phyloP scores from a whole-genome alignment of 2,888 invertebrate species.

The Aradus depressus region DNA sequence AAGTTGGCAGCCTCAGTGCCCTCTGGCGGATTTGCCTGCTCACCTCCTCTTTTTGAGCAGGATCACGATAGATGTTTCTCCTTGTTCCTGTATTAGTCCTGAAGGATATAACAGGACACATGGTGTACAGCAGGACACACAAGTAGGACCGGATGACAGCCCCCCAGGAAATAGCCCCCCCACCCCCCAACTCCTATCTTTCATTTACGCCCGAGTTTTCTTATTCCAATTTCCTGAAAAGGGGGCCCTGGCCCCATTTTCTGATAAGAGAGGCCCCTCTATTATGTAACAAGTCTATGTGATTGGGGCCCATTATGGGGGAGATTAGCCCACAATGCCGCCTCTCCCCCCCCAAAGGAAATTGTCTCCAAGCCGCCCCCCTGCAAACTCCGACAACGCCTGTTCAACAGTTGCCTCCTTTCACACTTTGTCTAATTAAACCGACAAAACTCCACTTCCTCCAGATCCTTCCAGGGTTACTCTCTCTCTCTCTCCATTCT shows the following conservation, averaged over 20 bases:
- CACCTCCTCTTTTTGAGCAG: no score
- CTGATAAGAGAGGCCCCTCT: slow-evolving; percentile 31
- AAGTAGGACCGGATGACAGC: no score
- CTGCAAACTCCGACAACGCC: not conserved
- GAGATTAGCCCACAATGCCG: slow-evolving; percentile 4
- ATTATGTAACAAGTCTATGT: slow-evolving; percentile 31
- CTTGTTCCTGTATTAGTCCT: no score
- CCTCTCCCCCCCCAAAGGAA: not conserved
- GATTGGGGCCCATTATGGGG: slow-evolving; percentile 30
- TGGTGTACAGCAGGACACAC: no score
- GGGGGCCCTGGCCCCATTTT: slow-evolving; percentile 32
- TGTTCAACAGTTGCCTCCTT: slow-evolving; percentile 20
- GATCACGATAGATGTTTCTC: no score
- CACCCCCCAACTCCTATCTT: slow-evolving; percentile 29
- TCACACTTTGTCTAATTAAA: slow-evolving; percentile 12
- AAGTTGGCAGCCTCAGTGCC: no score
- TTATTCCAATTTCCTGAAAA: slow-evolving; percentile 33
- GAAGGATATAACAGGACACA: no score
- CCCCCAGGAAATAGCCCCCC: no score
- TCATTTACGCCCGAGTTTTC: slow-evolving; percentile 34
- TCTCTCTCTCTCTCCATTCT: no score
- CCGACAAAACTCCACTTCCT: slow-evolving; percentile 18
- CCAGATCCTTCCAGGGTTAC: no score
- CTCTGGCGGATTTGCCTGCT: no score
- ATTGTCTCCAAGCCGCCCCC: not conserved